Conservation (phyloP, 2,113 vertebrate genomes). For the Chionis minor region DNA sequence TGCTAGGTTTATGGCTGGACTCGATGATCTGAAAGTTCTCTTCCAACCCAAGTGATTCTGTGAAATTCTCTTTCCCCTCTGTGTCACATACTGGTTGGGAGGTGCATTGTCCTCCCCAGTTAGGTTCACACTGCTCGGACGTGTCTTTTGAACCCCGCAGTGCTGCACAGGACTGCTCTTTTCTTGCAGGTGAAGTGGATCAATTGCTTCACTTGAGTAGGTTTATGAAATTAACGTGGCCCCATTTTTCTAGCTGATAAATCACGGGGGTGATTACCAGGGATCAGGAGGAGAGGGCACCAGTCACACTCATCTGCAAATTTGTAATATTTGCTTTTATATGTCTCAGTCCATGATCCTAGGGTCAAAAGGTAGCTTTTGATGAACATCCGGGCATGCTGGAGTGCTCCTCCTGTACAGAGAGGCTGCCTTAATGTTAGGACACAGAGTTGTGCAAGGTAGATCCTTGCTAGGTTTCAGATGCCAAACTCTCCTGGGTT, state of each 20-base stretch:
- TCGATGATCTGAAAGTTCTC: no score
- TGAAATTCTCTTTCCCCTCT: not conserved
- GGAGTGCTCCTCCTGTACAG: not conserved
- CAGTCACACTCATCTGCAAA: not conserved
- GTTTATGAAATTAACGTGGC: not conserved
- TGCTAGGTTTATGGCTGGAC: no score
- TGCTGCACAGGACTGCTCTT: not conserved
- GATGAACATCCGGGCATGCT: not conserved
- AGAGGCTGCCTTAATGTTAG: not conserved
- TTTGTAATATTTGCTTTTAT: not conserved
- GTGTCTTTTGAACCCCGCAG: not conserved
- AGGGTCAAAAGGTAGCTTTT: not conserved
- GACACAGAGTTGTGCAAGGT: not conserved
- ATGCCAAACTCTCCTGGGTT: accelerated
- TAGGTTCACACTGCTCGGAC: not conserved
- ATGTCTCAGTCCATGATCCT: not conserved
- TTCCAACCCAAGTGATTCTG: no score
- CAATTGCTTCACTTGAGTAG: not conserved
- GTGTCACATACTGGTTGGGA: not conserved
- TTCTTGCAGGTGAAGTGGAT: not conserved
- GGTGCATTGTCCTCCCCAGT: not conserved
- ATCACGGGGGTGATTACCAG: not conserved
- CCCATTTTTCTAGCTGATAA: not conserved
- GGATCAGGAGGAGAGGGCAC: not conserved
- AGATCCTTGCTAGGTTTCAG: not conserved